Conservation (phyloP, 35 echinoderm and acorn worm species). For the Stichopus chloronotus region DNA sequence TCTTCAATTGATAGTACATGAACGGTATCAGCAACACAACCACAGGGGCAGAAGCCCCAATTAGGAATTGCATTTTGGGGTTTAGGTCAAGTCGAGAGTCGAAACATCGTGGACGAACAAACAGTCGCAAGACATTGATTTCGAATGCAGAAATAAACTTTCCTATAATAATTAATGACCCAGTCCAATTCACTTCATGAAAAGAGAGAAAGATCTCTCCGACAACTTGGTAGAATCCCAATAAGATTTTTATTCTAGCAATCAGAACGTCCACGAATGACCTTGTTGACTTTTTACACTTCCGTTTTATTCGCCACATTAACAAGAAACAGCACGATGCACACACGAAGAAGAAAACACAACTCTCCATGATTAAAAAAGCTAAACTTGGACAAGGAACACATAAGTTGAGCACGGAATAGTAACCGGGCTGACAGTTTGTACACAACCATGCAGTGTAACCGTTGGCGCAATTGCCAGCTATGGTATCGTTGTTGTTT, state of each 20-base stretch:
- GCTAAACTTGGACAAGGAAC: slow-evolving; percentile 29
- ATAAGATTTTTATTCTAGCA: slow-evolving; percentile 54
- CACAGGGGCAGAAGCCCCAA: neutral
- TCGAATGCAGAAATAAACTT: slow-evolving; percentile 35
- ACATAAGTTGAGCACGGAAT: slow-evolving; percentile 43
- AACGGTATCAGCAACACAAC: neutral
- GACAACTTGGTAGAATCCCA: slow-evolving; percentile 66
- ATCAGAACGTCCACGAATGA: slow-evolving; percentile 50
- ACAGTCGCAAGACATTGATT: slow-evolving; percentile 34
- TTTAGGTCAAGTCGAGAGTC: neutral
- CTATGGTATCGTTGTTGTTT: neutral
- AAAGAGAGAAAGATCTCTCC: slow-evolving; percentile 55
- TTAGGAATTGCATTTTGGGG: slow-evolving; percentile 24
- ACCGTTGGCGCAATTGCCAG: neutral
- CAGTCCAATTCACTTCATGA: slow-evolving; percentile 55
- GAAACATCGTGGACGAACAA: slow-evolving; percentile 28
- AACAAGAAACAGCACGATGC: neutral
- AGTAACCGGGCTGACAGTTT: slow-evolving; percentile 33
- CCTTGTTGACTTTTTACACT: neutral
- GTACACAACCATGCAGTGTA: slow-evolving; percentile 58
- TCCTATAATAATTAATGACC: neutral
- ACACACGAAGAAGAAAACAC: neutral
- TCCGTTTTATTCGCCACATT: slow-evolving; percentile 21
- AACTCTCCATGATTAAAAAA: slow-evolving; percentile 6
- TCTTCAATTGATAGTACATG: neutral